Conservation (phyloP, 2,888 invertebrate genomes). For the Aspidiotus rigidus region DNA sequence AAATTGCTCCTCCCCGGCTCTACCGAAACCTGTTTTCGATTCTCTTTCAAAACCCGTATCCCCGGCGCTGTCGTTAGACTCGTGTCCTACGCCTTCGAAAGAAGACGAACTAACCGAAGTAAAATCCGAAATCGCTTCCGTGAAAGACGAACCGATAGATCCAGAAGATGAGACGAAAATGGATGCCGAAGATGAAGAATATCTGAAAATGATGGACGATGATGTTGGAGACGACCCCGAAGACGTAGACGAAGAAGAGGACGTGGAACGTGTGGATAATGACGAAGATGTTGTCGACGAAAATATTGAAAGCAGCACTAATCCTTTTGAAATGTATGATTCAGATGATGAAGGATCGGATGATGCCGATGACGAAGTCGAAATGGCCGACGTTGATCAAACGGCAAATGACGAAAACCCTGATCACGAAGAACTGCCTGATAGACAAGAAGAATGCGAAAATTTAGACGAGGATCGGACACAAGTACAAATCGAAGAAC, state of each 20-base stretch:
- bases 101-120: background rate
- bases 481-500: no score
- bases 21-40: background rate
- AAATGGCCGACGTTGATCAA: background rate
- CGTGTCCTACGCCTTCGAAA: slow-evolving; percentile 16
- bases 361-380: background rate
- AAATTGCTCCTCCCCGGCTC: background rate
- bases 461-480: no score
- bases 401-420: background rate
- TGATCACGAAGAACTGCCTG: background rate
- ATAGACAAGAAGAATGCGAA: background rate
- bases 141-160: background rate
- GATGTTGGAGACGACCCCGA: background rate
- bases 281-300: background rate
- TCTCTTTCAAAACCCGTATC: background rate
- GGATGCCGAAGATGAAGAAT: background rate
- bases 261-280: background rate
- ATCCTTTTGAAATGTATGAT: background rate
- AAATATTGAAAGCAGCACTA: no score
- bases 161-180: slow-evolving; percentile 15
- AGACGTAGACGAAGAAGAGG: slow-evolving; percentile 6
- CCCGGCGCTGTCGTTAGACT: slow-evolving; percentile 10
- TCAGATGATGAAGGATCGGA: background rate
- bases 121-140: background rate
- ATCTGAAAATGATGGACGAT: background rate